These are phyloP conservation scores for Bovichtus variegatus DNA, from an alignment of 2,797 vertebrate genomes.

Conservation along the genomic window DNA sequence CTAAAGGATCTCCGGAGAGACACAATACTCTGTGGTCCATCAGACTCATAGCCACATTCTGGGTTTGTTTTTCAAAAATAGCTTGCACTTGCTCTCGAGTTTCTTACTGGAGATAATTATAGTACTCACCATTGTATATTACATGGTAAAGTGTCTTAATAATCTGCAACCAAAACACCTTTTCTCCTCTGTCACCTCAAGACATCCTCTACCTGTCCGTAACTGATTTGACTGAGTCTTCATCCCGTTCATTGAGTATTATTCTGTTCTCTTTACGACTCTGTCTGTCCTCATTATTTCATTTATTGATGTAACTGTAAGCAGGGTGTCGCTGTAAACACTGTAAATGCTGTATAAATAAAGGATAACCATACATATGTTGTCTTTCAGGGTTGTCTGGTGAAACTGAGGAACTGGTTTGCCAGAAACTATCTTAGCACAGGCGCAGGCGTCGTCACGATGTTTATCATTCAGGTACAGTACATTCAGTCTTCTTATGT, in stretches of 20 bases:
- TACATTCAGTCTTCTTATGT: background rate
- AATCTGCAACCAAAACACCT: background rate
- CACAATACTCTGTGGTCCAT: no score
- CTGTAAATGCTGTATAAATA: background rate
- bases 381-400: slow-evolving; percentile 74
- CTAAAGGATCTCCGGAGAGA: no score
- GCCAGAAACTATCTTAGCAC: slow-evolving; percentile 72
- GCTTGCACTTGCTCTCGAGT: background rate
- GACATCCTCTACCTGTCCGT: background rate
- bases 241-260: background rate
- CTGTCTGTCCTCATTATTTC: background rate
- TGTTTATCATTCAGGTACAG: slow-evolving; percentile 80
- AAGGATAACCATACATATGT: background rate
- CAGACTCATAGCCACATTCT: background rate
- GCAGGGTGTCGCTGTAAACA: background rate
- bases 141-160: background rate
- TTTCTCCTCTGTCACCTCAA: background rate
- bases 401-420: slow-evolving; percentile 77
- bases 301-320: background rate
- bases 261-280: background rate
- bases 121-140: background rate
- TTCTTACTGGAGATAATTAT: background rate
- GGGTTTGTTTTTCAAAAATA: background rate
- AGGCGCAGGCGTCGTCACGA: slow-evolving; percentile 72
- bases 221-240: background rate